Conservation (phyloP, 1,140 invertebrate genomes). For the Medauroidea extradentata region DNA sequence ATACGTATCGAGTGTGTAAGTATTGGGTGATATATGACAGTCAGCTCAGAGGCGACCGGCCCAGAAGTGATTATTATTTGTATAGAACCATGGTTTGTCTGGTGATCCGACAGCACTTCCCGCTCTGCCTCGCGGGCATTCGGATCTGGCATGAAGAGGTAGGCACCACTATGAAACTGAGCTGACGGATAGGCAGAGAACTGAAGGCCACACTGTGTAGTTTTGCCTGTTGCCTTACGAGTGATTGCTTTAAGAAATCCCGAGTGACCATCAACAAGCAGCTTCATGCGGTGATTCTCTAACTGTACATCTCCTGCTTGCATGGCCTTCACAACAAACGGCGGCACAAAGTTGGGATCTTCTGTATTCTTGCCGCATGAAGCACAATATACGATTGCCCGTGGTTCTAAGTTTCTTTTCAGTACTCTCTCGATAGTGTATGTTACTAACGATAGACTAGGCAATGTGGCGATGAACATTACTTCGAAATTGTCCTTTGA, state of each 20-base stretch:
- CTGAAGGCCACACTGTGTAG: slow-evolving; percentile 68
- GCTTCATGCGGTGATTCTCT: slow-evolving; percentile 71
- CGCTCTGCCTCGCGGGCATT: slow-evolving; percentile 65
- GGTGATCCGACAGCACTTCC: slow-evolving; percentile 62
- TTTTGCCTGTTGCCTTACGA: slow-evolving; percentile 65
- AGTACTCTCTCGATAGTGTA: slow-evolving; percentile 58
- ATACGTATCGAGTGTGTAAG: slow-evolving; percentile 73
- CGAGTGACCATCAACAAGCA: slow-evolving; percentile 73
- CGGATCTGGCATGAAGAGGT: slow-evolving; percentile 90
- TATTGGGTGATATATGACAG: slow-evolving; percentile 72
- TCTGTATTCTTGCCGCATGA: background rate
- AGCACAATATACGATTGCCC: slow-evolving; percentile 14
- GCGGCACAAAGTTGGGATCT: slow-evolving; percentile 10
- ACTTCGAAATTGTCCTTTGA: slow-evolving; percentile 67
- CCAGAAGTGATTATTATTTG: slow-evolving; percentile 74
- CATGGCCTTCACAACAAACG: slow-evolving; percentile 64
- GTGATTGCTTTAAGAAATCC: slow-evolving; percentile 77
- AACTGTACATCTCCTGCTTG: slow-evolving; percentile 81
- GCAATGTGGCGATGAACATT: slow-evolving; percentile 70
- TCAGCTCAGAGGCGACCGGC: slow-evolving; percentile 72
- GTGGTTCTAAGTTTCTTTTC: slow-evolving; percentile 42
- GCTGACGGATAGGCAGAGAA: slow-evolving; percentile 86
- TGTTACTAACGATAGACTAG: slow-evolving; percentile 65
- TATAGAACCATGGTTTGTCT: slow-evolving; percentile 50
- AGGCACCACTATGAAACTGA: slow-evolving; percentile 89